Evolutionary conservation across 2,888 invertebrate species (phyloP).

Genomic region (Baronia brevicornis): DNA sequence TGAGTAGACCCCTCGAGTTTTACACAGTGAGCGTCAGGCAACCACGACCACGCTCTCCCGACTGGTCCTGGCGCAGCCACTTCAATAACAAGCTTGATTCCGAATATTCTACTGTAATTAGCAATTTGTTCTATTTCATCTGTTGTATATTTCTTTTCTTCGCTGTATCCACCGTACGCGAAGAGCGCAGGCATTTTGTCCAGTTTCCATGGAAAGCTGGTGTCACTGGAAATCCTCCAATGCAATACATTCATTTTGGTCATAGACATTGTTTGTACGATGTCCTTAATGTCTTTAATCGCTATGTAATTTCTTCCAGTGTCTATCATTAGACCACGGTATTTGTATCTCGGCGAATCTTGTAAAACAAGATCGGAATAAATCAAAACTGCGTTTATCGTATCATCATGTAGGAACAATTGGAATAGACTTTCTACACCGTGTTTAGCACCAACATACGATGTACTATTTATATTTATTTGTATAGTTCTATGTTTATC

Average conservation of each 20-base stretch:
- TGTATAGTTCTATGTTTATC: too few relatives aligned
- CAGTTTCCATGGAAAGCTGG: slow-evolving; percentile 90
- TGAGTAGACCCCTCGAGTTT: too few relatives aligned
- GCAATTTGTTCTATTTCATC: slow-evolving; percentile 82
- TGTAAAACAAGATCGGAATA: slow-evolving; percentile 77
- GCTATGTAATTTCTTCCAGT: slow-evolving; percentile 92
- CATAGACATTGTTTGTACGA: slow-evolving; percentile 89
- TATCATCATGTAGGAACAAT: slow-evolving; percentile 82
- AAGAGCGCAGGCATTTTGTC: slow-evolving; percentile 82
- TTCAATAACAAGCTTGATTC: slow-evolving; percentile 90
- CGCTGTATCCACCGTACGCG: slow-evolving; percentile 87
- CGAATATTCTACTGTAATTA: slow-evolving; percentile 83
- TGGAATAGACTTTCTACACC: slow-evolving; percentile 85
- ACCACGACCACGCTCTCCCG: slow-evolving; percentile 89
- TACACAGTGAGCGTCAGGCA: slow-evolving; percentile 71
- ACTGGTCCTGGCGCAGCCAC: slow-evolving; percentile 91
- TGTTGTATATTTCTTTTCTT: slow-evolving; percentile 81
- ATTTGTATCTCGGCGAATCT: slow-evolving; percentile 85
- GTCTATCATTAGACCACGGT: slow-evolving; percentile 92
- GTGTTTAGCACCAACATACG: too few relatives aligned
- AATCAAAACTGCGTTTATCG: slow-evolving; percentile 75
- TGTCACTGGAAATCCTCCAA: slow-evolving; percentile 92
- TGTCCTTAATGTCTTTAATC: slow-evolving; percentile 79
- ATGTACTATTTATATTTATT: too few relatives aligned
- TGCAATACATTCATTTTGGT: slow-evolving; percentile 93